Percentiles rank a stretch among this genome's conserved stretches.
These are phyloP conservation scores for Tonatia bakeri DNA, from an alignment of 2,113 vertebrate genomes.

Conservation along the genomic window DNA sequence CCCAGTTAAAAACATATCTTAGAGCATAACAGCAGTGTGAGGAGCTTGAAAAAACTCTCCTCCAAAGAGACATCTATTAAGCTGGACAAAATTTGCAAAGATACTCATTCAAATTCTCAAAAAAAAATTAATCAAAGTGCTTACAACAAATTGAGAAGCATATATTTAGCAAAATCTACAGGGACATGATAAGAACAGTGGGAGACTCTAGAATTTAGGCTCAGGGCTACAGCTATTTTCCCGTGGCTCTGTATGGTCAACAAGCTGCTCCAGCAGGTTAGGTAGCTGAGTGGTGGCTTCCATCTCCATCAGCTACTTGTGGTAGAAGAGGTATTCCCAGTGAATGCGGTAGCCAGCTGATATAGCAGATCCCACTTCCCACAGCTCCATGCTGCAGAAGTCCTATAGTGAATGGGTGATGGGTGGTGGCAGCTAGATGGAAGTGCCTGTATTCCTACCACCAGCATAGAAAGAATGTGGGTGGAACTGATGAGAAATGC, in stretches of 20 bases:
- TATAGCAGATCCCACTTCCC: neutral
- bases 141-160: neutral
- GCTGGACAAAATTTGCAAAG: neutral
- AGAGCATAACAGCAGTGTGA: neutral
- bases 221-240: fast-evolving
- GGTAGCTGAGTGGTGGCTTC: neutral
- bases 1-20: neutral
- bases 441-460: neutral
- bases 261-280: neutral
- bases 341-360: neutral
- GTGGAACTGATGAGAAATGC: neutral
- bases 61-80: neutral
- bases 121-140: neutral
- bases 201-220: no score
- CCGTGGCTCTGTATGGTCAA: neutral
- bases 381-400: neutral
- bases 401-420: neutral
- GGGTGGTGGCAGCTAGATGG: neutral
- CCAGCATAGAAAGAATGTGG: neutral
- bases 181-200: neutral
- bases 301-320: neutral
- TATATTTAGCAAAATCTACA: neutral
- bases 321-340: neutral
- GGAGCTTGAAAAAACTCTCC: neutral
- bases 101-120: neutral